Conservation (phyloP, 2,113 vertebrate genomes). For the Malurus melanocephalus region DNA sequence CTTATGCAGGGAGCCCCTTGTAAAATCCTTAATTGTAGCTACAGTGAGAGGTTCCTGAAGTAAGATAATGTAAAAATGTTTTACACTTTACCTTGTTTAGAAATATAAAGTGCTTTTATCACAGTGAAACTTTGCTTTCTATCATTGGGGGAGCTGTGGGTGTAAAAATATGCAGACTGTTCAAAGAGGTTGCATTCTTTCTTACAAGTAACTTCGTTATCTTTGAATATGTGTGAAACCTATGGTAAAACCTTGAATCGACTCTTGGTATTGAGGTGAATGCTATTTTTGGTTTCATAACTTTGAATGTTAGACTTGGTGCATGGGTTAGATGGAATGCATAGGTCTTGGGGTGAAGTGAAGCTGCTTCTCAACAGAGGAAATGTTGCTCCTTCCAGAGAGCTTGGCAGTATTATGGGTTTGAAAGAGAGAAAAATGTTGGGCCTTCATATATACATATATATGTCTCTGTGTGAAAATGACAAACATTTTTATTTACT, state of each 20-base stretch:
- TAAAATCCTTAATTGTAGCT: not conserved
- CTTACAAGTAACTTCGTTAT: not conserved
- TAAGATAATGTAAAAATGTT: not conserved
- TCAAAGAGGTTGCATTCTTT: not conserved
- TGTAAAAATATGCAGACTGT: not conserved
- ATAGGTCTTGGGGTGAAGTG: not conserved
- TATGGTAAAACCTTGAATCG: not conserved
- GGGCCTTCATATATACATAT: not conserved
- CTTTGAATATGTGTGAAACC: not conserved
- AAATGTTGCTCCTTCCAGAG: not conserved
- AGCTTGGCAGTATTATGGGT: not conserved
- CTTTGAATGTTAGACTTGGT: not conserved
- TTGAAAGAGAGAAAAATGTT: conserved; percentile 3
- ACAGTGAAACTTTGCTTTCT: not conserved
- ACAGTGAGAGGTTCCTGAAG: not conserved
- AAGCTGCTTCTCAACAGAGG: not conserved
- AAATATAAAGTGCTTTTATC: not conserved
- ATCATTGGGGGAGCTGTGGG: not conserved
- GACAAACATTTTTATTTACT: conserved; percentile 26
- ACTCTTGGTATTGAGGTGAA: not conserved
- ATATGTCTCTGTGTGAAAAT: not conserved
- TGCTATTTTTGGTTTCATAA: not conserved
- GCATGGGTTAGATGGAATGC: not conserved
- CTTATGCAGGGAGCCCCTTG: not conserved
- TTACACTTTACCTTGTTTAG: not conserved